phyloP scores from a whole-genome alignment of 2,797 vertebrate genomes.

The Silurus aristotelis region DNA sequence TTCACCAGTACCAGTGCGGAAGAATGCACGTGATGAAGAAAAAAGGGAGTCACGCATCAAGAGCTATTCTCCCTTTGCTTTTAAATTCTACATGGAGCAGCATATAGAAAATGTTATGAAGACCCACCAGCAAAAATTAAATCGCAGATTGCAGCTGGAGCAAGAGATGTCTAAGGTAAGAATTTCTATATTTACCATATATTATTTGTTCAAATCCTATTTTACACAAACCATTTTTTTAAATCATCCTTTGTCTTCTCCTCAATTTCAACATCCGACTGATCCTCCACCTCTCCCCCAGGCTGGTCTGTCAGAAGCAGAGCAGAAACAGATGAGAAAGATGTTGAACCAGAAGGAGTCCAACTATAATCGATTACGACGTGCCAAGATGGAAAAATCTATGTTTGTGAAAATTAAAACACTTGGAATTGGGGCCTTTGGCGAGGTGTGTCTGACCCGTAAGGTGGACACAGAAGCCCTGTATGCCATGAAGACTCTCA shows the following conservation, averaged over 20 bases:
- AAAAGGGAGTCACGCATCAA: slow-evolving; percentile 96
- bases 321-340: slow-evolving; percentile 98
- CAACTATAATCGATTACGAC: slow-evolving; percentile 95
- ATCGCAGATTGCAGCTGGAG: slow-evolving; percentile 90
- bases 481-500: slow-evolving; percentile 97
- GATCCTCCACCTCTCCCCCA: slow-evolving; percentile 54
- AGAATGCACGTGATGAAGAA: slow-evolving; percentile 89
- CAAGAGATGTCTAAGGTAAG: slow-evolving; percentile 98
- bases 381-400: slow-evolving; percentile 99
- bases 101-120: slow-evolving; percentile 98
- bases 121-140: slow-evolving; percentile 96
- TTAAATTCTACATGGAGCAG: slow-evolving; percentile 99
- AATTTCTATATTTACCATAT: not conserved
- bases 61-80: slow-evolving; percentile 95
- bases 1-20: slow-evolving; percentile 91
- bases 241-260: not conserved
- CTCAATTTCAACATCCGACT: not conserved
- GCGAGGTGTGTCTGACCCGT: slow-evolving; percentile 96
- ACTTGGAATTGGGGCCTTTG: slow-evolving; percentile 93
- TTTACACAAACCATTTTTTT: not conserved
- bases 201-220: not conserved
- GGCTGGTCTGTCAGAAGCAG: slow-evolving; percentile 93
- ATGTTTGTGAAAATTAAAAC: slow-evolving; percentile 99
- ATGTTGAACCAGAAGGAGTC: slow-evolving; percentile 99
- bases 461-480: slow-evolving; percentile 95